Percentiles rank a stretch among this genome's conserved stretches.
Evolutionary conservation across 1,140 invertebrate species (phyloP).

Genomic region (Sipha flava): DNA sequence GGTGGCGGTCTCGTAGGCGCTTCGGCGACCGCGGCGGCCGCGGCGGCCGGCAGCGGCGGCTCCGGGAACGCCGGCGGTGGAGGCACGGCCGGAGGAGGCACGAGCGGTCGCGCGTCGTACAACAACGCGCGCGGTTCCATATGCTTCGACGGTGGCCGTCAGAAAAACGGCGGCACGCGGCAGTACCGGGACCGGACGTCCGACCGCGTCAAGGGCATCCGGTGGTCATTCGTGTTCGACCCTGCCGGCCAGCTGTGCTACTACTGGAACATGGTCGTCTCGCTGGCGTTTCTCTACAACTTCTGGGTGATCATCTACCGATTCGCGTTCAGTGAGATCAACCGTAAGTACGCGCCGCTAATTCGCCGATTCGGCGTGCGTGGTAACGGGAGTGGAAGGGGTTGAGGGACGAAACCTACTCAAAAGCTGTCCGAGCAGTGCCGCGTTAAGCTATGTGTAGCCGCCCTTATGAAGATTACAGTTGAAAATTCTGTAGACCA

Average conservation of each 20-base stretch:
- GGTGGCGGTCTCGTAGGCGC: constrained; percentile 44
- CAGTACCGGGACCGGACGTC: constrained; percentile 13
- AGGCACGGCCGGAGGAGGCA: background rate
- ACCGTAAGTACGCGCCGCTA: constrained; percentile 53
- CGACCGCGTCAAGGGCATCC: constrained; percentile 42
- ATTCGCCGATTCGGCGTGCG: no score
- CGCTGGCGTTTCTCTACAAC: constrained; percentile 95
- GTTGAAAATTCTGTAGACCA: no score
- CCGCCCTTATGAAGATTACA: no score
- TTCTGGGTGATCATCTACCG: constrained; percentile 98
- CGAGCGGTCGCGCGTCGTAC: constrained; percentile 5
- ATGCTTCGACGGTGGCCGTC: constrained; percentile 10
- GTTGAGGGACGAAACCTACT: no score
- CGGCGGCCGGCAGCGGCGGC: constrained; percentile 43
- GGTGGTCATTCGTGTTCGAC: constrained; percentile 89
- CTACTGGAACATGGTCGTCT: constrained; percentile 95
- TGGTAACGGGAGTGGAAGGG: no score
- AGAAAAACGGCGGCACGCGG: constrained; percentile 2
- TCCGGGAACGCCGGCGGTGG: background rate
- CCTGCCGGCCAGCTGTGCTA: constrained; percentile 84
- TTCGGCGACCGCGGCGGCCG: constrained; percentile 48
- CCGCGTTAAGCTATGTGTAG: no score
- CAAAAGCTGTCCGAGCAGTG: no score
- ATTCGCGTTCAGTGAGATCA: constrained; percentile 91
- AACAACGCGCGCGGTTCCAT: constrained; percentile 26